A percentile compares a stretch with the other conserved stretches of the same genome.
Evolutionary conservation across 2,113 vertebrate species (phyloP).

Genomic region (Cebus imitator): DNA sequence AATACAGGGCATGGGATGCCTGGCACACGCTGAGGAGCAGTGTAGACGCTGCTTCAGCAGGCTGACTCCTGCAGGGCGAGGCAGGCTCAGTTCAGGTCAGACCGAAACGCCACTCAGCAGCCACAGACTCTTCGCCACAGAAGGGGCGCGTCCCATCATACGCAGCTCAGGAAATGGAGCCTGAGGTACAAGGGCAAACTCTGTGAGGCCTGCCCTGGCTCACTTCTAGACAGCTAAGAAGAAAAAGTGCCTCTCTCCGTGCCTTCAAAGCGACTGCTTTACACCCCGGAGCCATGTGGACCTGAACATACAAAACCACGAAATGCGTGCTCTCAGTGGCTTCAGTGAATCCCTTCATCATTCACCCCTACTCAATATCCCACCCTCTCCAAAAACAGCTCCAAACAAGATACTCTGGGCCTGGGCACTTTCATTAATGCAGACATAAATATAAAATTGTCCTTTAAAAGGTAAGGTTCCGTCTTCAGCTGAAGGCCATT

Average conservation of each 20-base stretch:
- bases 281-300: accelerated
- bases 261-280: not conserved
- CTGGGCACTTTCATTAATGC: not conserved
- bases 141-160: not conserved
- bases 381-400: not conserved
- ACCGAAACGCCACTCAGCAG: not conserved
- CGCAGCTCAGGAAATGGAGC: not conserved
- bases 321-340: not conserved
- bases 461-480: not conserved
- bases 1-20: not conserved
- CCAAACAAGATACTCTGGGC: not conserved
- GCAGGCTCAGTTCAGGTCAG: not conserved
- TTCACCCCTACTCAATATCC: accelerated
- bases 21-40: not conserved
- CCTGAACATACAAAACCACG: not conserved
- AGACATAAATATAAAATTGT: not conserved
- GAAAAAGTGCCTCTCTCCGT: not conserved
- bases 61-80: accelerated
- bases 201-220: not conserved
- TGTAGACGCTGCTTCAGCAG: too few species aligned
- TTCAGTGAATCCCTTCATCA: too few species aligned
- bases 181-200: not conserved
- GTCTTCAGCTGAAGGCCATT: accelerated
- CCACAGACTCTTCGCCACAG: not conserved
- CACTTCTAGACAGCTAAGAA: not conserved